Conservation (phyloP, 2,797 vertebrate genomes). For the Odontamblyopus rebecca region DNA sequence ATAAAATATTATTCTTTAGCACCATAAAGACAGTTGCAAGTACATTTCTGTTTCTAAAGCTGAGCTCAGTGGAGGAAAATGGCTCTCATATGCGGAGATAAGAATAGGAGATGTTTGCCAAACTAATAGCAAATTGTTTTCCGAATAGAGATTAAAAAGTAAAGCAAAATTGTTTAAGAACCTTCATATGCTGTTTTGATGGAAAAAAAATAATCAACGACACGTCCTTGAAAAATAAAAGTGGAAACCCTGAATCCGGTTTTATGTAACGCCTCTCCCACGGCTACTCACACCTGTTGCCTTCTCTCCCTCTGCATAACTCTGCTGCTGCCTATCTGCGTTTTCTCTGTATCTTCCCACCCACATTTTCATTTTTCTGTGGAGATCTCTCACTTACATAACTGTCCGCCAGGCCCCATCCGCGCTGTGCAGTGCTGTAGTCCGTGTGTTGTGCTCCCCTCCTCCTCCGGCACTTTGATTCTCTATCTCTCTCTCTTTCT, state of each 20-base stretch:
- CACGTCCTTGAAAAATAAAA: background rate
- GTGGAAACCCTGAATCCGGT: background rate
- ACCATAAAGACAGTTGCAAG: background rate
- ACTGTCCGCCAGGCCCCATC: conserved; percentile 56
- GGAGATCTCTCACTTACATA: conserved; percentile 65
- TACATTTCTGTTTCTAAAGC: background rate
- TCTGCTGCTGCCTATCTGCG: conserved; percentile 28
- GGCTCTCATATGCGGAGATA: background rate
- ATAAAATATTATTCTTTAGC: background rate
- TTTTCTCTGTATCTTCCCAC: conserved; percentile 43
- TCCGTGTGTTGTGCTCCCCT: conserved; percentile 63
- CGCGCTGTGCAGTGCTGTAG: conserved; percentile 53
- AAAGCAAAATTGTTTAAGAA: background rate
- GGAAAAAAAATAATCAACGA: background rate
- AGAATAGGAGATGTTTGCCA: background rate
- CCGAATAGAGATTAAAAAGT: background rate
- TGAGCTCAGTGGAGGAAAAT: background rate
- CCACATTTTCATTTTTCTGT: conserved; percentile 50
- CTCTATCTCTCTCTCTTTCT: conserved; percentile 27
- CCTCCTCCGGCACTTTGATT: conserved; percentile 55
- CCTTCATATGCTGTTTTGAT: background rate
- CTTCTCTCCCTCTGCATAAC: conserved; percentile 26
- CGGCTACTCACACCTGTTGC: conserved; percentile 41
- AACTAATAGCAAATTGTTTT: background rate
- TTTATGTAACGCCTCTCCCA: conserved; percentile 37